Percentiles rank a stretch among this genome's conserved stretches.
phyloP scores from a whole-genome alignment of 2,113 vertebrate genomes.

The Psephotus haematonotus region DNA sequence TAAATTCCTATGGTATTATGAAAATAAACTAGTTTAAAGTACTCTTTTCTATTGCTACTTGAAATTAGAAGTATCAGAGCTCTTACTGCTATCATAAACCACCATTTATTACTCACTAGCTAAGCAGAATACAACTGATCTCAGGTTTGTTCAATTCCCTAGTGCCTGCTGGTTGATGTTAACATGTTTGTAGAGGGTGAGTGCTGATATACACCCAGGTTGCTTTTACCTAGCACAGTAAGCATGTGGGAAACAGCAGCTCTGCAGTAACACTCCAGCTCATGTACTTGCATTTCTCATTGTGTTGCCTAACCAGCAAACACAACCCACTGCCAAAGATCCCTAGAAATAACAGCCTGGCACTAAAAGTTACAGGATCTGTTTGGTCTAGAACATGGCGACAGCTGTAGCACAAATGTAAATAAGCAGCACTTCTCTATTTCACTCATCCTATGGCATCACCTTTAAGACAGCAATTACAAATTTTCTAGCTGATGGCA shows the following conservation, averaged over 20 bases:
- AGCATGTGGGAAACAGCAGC: neutral
- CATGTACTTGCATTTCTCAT: neutral
- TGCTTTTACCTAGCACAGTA: fast-evolving
- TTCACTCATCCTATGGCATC: neutral
- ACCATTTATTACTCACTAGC: neutral
- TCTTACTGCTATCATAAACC: neutral
- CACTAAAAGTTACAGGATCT: neutral
- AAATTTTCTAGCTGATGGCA: neutral
- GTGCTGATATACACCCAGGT: neutral
- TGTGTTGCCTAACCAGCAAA: neutral
- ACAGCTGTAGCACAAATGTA: neutral
- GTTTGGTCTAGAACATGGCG: neutral
- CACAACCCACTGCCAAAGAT: neutral
- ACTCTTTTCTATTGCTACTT: neutral
- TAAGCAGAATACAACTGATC: neutral
- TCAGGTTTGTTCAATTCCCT: neutral
- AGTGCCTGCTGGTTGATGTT: neutral
- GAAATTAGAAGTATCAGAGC: neutral
- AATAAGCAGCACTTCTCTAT: neutral
- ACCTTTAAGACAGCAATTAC: fast-evolving
- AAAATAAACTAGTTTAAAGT: neutral
- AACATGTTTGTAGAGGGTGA: neutral
- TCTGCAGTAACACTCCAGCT: neutral
- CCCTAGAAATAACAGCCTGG: neutral
- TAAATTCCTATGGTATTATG: neutral